Conservation (phyloP, 2,888 invertebrate genomes). For the Deilephila porcellus region DNA sequence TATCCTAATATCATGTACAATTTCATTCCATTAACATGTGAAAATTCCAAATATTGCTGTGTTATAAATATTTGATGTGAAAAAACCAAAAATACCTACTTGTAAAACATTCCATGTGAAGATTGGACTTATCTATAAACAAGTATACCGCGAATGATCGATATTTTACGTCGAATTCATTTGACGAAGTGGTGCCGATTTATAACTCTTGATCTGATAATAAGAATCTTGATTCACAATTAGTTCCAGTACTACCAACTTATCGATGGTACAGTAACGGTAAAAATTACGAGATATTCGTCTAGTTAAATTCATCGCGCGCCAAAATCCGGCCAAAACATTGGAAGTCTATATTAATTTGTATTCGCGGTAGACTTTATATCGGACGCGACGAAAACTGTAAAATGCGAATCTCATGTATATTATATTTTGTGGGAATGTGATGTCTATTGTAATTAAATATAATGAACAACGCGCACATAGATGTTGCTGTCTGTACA, state of each 20-base stretch:
- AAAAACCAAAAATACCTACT: slow-evolving; percentile 26
- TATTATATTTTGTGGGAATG: slow-evolving; percentile 41
- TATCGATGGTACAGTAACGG: background rate
- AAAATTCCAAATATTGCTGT: slow-evolving; percentile 26
- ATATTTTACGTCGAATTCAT: background rate
- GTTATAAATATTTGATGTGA: slow-evolving; percentile 21
- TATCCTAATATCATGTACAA: slow-evolving; percentile 13
- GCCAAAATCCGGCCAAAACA: slow-evolving; percentile 1
- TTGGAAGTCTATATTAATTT: background rate
- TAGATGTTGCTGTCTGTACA: slow-evolving; percentile 41
- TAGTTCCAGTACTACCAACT: background rate
- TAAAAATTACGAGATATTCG: background rate
- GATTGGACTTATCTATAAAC: slow-evolving; percentile 18
- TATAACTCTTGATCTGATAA: background rate
- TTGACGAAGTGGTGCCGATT: background rate
- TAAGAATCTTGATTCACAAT: too few relatives aligned
- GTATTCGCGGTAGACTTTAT: slow-evolving; percentile 13
- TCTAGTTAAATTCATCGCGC: background rate
- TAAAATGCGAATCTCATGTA: slow-evolving; percentile 67
- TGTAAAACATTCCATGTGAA: slow-evolving; percentile 25
- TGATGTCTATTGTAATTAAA: slow-evolving; percentile 37
- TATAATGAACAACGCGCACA: slow-evolving; percentile 44
- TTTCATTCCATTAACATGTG: slow-evolving; percentile 23
- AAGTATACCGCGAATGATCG: slow-evolving; percentile 13
- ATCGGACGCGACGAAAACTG: slow-evolving; percentile 48